Base-by-base conservation (phyloP, 2,888 invertebrate species). In the Pardosa pseudoannulata region DNA sequence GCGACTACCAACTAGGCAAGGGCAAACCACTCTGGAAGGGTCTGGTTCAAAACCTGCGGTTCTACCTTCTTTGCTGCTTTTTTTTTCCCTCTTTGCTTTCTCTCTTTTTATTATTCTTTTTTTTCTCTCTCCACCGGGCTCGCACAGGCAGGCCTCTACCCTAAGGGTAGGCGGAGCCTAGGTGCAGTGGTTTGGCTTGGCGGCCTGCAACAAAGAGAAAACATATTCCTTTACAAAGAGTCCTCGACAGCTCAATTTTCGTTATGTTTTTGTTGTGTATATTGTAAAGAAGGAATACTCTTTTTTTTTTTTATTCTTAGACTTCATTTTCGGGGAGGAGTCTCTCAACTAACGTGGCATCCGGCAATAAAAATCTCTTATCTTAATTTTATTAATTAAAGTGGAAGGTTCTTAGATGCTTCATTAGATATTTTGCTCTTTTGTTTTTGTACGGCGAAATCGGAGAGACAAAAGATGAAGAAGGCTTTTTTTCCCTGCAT, bases 331-430 rank as follows among this genome's bases (percentile, higher is more conserved):
- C 31, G 56, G 72, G 72, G 19, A 32, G 72, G 72, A 31, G 56
- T 13, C 11, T 6, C 64, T 7, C 56, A 56, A 32, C 56, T 39
- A 56, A 16, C 41, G 32, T 41, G 41, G 39, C 32, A 23, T 23
- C 68, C 19, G 32, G 56, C 41, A 79, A 79, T 71, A 79, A 71
- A 79, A 79, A 64, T 65, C 46, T 46, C 72, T 65, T 70, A 39
- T 64, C 67, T 73, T 78, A 70, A 78, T 73, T 80, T 80, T 73
- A 73, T 80, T 80, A 80, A 80, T 80, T 80, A 80, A 80, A 73
- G 65, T 46, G 79, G 73, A 28, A 73, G 72, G 67, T 13, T 31
- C 23, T 32, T 23, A 16, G 56, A 56, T 41, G 62, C 28, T 27
- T 75, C 28, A 75, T 75, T 75, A 75, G 27, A 62, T 36, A 32